Evolutionary conservation across 2,113 vertebrate genomes (phyloP).

Genomic region (Halcyon senegalensis): DNA sequence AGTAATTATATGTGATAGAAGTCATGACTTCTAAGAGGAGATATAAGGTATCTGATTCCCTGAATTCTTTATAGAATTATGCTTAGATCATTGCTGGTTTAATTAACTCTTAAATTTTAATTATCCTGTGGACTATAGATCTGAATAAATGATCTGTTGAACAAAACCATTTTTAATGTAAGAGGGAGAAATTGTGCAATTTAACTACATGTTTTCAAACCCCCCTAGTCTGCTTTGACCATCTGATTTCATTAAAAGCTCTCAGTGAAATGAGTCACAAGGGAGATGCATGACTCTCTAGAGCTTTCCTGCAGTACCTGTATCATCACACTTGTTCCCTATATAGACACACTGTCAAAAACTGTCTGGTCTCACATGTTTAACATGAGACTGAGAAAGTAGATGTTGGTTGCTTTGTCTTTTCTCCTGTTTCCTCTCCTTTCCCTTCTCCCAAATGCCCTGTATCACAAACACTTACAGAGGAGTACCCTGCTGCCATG

Average conservation of each 20-base stretch:
- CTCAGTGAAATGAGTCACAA: background rate
- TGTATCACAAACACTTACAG: background rate
- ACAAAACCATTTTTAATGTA: conserved; percentile 4
- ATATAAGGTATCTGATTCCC: background rate
- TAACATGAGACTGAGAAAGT: background rate
- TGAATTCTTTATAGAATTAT: background rate
- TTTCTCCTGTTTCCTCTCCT: background rate
- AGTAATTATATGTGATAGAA: conserved; percentile 40
- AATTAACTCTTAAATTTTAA: conserved; percentile 55
- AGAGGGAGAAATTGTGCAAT: background rate
- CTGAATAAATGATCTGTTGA: conserved; percentile 13
- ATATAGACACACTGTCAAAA: background rate
- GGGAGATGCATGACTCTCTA: background rate
- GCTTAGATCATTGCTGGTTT: conserved; percentile 18
- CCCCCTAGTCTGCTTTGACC: background rate
- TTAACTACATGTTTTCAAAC: background rate
- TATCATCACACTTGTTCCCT: background rate
- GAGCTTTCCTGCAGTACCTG: background rate
- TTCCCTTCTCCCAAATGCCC: background rate
- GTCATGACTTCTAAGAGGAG: conserved; percentile 38
- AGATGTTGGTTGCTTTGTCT: background rate
- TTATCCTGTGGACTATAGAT: conserved; percentile 9
- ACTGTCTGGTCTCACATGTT: background rate
- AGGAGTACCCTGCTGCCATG: background rate
- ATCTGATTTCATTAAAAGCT: background rate